Evolutionary conservation across 2,797 vertebrate species (phyloP).

Genomic region (Diglossa cyanea): DNA sequence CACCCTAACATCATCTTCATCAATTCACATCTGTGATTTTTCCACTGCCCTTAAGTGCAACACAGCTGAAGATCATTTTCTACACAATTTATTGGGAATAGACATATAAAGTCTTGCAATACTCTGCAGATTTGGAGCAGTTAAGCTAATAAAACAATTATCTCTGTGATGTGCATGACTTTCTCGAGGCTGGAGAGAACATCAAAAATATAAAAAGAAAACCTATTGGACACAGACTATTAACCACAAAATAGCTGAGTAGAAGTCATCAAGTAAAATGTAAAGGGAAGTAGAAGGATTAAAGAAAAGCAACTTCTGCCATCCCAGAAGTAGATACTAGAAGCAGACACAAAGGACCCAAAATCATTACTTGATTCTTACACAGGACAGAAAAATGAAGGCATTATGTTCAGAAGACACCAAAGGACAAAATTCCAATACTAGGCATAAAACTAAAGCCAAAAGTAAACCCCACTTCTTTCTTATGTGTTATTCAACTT

Average conservation of each 20-base stretch:
- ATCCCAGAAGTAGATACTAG: neutral
- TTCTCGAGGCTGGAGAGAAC: neutral
- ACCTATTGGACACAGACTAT: neutral
- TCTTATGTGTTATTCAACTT: neutral
- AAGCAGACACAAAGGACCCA: neutral
- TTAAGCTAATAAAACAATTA: neutral
- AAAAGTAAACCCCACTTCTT: neutral
- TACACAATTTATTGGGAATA: neutral
- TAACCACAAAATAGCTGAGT: neutral
- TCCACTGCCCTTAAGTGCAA: neutral
- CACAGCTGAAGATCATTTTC: neutral
- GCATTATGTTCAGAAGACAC: neutral
- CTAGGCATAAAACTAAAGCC: neutral
- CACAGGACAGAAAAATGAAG: neutral
- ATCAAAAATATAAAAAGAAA: neutral
- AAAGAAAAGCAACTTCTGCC: neutral
- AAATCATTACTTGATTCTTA: neutral
- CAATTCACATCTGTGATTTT: neutral
- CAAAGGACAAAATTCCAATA: neutral
- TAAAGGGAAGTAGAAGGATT: neutral
- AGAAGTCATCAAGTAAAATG: neutral
- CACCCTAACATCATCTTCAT: neutral
- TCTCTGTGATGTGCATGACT: neutral
- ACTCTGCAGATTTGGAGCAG: neutral
- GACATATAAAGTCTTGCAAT: neutral